phyloP scores from a whole-genome alignment of 1,140 invertebrate genomes.

The Charaxes varanes region DNA sequence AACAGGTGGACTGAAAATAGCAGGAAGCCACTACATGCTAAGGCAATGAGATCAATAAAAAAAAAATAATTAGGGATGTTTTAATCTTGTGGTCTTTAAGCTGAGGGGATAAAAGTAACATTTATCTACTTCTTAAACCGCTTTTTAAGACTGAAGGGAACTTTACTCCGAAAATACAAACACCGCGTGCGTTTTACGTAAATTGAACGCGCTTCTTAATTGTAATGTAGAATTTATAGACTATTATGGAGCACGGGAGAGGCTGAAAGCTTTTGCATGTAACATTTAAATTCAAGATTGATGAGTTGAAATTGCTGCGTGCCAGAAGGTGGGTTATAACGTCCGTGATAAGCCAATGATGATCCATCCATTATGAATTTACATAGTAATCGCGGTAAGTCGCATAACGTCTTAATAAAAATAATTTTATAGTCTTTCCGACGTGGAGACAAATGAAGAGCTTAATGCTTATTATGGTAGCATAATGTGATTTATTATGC shows the following conservation, averaged over 20 bases:
- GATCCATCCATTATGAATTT: slow-evolving; percentile 55
- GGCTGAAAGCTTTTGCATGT: slow-evolving; percentile 56
- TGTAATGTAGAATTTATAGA: slow-evolving; percentile 38
- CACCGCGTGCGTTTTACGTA: slow-evolving; percentile 6
- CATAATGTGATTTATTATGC: too few relatives aligned
- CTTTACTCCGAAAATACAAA: too few relatives aligned
- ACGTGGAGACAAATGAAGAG: too few relatives aligned
- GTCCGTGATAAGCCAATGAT: slow-evolving; percentile 40
- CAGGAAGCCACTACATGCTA: too few relatives aligned
- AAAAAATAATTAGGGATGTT: too few relatives aligned
- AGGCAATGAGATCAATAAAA: too few relatives aligned
- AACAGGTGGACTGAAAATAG: too few relatives aligned
- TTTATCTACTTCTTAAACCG: too few relatives aligned
- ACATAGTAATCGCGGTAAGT: slow-evolving; percentile 43
- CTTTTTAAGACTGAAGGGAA: too few relatives aligned
- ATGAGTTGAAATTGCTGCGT: slow-evolving; percentile 43
- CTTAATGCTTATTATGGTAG: too few relatives aligned
- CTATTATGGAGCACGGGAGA: slow-evolving; percentile 25
- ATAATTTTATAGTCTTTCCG: neutral
- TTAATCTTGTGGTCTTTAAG: too few relatives aligned
- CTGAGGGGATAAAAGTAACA: too few relatives aligned
- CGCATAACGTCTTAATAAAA: slow-evolving; percentile 1
- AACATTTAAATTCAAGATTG: slow-evolving; percentile 57
- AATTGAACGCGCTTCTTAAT: slow-evolving; percentile 26
- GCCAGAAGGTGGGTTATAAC: slow-evolving; percentile 31